Conservation (phyloP, 2,888 invertebrate species). For the Dicyrtoma fusca region DNA sequence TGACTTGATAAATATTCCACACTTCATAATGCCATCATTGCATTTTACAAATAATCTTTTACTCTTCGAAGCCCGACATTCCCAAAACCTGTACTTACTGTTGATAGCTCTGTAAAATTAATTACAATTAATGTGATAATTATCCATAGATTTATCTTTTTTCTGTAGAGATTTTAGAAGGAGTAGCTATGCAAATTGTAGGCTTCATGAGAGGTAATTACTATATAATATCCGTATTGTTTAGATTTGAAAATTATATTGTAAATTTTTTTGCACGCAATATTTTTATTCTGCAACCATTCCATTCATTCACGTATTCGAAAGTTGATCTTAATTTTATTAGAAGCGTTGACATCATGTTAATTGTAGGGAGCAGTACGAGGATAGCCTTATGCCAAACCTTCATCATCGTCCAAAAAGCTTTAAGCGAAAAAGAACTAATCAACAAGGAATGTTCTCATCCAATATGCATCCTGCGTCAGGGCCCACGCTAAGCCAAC, state of each 20-base stretch:
- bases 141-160: no score
- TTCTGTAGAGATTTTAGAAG: no score
- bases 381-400: slow-evolving; percentile 55
- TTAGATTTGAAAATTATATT: slow-evolving; percentile 22
- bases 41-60: no score
- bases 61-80: no score
- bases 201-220: no score
- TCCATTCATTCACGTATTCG: background rate
- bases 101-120: no score
- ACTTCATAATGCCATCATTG: no score
- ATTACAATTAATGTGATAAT: no score
- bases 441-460: slow-evolving; percentile 29
- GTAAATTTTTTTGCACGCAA: slow-evolving; percentile 15
- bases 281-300: background rate
- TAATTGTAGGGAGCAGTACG: slow-evolving; percentile 51
- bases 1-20: no score
- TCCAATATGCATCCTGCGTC: slow-evolving; percentile 17
- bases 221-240: slow-evolving; percentile 25
- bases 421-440: slow-evolving; percentile 39
- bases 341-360: slow-evolving; percentile 2
- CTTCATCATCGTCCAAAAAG: slow-evolving; percentile 36
- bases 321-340: background rate
- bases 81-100: no score
- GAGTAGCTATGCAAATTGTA: no score
- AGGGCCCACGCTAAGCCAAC: slow-evolving; percentile 17